phyloP scores from a whole-genome alignment of 2,797 vertebrate genomes.

The Steatocranus sp. region DNA sequence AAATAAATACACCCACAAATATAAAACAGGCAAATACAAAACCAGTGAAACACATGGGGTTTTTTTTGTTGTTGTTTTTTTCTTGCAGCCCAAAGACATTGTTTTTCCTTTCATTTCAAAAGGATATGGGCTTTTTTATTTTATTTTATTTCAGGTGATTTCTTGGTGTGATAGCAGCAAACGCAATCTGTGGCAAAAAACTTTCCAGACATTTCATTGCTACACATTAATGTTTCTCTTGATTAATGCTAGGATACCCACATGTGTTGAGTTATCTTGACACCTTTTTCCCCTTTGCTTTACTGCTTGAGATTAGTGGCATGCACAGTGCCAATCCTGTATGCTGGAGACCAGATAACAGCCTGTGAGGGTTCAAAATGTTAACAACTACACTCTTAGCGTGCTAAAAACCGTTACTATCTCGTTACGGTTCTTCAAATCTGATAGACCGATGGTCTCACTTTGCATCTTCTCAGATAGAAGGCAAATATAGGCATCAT shows the following conservation, averaged over 20 bases:
- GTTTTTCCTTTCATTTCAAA: slow-evolving; percentile 41
- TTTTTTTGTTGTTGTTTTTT: not conserved
- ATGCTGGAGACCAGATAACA: slow-evolving; percentile 47
- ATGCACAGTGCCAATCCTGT: slow-evolving; percentile 18
- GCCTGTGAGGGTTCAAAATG: slow-evolving; percentile 34
- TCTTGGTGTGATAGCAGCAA: not conserved
- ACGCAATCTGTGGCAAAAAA: not conserved
- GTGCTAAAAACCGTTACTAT: slow-evolving; percentile 42
- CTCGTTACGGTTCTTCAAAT: slow-evolving; percentile 55
- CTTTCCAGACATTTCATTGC: not conserved
- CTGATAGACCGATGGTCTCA: slow-evolving; percentile 55
- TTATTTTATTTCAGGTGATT: slow-evolving; percentile 19
- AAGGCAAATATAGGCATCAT: slow-evolving; percentile 59
- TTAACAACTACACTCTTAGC: slow-evolving; percentile 23
- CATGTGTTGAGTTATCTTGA: slow-evolving; percentile 15
- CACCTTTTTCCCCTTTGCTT: not conserved
- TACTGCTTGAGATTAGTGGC: slow-evolving; percentile 21
- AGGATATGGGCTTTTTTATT: not conserved
- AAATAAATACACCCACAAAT: slow-evolving; percentile 73
- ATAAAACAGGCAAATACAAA: slow-evolving; percentile 71
- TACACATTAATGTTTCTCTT: not conserved
- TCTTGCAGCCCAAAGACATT: slow-evolving; percentile 25
- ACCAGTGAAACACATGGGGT: slow-evolving; percentile 64
- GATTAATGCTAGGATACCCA: slow-evolving; percentile 16
- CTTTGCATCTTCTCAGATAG: slow-evolving; percentile 41